These are phyloP conservation scores for Labeo rohita DNA, from an alignment of 2,113 vertebrate genomes.

Conservation along the genomic window DNA sequence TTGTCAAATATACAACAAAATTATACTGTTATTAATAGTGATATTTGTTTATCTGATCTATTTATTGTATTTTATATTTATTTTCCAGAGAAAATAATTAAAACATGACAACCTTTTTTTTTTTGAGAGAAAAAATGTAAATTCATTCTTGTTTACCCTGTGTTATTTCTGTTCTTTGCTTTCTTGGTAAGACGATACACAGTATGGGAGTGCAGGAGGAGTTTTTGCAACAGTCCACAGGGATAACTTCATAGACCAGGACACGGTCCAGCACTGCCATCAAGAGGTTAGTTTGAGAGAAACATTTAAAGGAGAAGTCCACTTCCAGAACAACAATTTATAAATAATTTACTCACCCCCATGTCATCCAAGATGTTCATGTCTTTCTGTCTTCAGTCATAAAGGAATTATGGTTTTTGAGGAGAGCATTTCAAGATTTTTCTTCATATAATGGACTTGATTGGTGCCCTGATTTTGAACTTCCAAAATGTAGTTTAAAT, in stretches of 20 bases:
- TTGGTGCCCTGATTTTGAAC: too few relatives aligned
- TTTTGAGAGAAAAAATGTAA: not conserved
- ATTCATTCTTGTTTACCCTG: not conserved
- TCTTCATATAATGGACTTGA: too few relatives aligned
- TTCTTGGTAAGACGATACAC: not conserved
- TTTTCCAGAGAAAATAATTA: not conserved
- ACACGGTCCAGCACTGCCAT: conserved; percentile 26
- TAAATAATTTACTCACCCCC: too few relatives aligned
- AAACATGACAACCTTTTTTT: not conserved
- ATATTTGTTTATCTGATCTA: not conserved
- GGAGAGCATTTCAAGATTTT: too few relatives aligned
- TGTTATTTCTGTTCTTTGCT: not conserved
- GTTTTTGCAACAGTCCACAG: not conserved
- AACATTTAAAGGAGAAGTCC: not conserved
- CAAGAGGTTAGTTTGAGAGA: conserved; percentile 42
- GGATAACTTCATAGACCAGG: conserved; percentile 33
- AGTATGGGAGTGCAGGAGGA: not conserved
- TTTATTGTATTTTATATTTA: not conserved
- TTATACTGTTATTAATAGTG: not conserved
- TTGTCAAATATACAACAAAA: not conserved
- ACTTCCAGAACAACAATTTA: too few relatives aligned
- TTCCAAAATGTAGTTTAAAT: too few relatives aligned
- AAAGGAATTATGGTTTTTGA: too few relatives aligned
- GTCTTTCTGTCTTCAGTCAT: too few relatives aligned
- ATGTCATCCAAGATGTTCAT: too few relatives aligned